Percentiles rank a stretch among this genome's conserved stretches.
Conservation (phyloP, 2,797 vertebrate species). For the Liasis olivaceus region DNA sequence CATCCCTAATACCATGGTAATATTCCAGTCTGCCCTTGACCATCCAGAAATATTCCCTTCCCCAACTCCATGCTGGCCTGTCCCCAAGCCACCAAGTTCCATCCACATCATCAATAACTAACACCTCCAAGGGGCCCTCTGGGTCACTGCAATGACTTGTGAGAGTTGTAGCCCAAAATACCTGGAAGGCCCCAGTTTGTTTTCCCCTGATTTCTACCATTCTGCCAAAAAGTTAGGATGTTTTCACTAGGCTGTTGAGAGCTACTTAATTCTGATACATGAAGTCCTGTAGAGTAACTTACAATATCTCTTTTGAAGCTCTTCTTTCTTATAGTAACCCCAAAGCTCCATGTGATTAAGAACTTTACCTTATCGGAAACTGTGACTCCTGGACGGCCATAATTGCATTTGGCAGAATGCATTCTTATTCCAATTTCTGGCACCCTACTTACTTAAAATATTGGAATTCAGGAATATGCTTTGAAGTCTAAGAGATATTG, state of each 20-base stretch:
- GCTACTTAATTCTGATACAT: not conserved
- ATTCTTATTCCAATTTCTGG: not conserved
- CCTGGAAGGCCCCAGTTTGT: not conserved
- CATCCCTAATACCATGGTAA: not conserved
- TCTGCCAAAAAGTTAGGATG: not conserved
- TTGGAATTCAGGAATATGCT: not conserved
- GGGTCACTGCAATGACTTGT: not conserved
- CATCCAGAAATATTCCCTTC: not conserved
- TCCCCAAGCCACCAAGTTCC: not conserved
- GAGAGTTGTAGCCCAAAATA: not conserved
- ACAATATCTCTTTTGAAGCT: not conserved
- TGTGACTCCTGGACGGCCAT: not conserved
- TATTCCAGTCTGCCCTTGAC: not conserved
- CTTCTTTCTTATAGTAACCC: not conserved
- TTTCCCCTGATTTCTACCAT: not conserved
- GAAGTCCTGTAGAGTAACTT: not conserved
- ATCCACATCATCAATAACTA: not conserved
- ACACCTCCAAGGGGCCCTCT: not conserved
- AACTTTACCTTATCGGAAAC: not conserved
- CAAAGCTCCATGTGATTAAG: not conserved
- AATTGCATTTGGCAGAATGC: not conserved
- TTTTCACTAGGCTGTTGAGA: not conserved
- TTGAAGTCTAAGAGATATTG: not conserved
- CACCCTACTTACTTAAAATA: not conserved
- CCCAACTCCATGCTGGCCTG: not conserved